Evolutionary conservation across 1,140 invertebrate genomes (phyloP), one percentile per base, ranked within the genome.

Genomic region (Apis florea): DNA sequence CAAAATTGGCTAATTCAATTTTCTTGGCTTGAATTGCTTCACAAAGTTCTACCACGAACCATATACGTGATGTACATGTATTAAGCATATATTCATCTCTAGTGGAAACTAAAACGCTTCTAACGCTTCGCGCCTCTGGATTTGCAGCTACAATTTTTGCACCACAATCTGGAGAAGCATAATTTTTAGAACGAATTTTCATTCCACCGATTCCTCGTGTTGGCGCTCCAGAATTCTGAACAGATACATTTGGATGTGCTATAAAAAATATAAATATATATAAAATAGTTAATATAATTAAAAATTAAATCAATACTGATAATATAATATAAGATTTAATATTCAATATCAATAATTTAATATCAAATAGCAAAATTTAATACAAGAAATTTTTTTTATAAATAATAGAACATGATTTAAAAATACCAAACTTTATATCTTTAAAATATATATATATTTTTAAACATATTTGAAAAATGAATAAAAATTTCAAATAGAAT

Each of bases 31-130:
- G 98, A 78, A 99, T 97, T 4, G 98, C 97, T 91, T 99, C 99
- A 92, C 99, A 99, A 0, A 99, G 95, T 94, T 99, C 99, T 4
- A 99, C 96, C 26, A 99, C 96, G 92, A 99, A 98, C 98, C 98
- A 99, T 75, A 98, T 97, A 40, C 96, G 95, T 91, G 96, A 97
- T 79, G 96, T 97, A 93, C 99, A 99, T 9, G 98, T 97, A 92
- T 99, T 99, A 40, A 99, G 95, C 96, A 99, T 98, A 90, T 99
- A 99, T 91, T 99, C 99, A 92, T 99, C 99, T 81, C 96, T 95
- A 54, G 97, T 97, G 2, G 97, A 96, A 67, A 97, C 98, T 15
- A 99, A 93, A 51, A 99, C 96, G 49, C 96, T 96, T 85, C 96
- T 95, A 10, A 97, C 95, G 85, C 98, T 97, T 82, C 96, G 95